Evolutionary conservation across 1,140 invertebrate genomes (phyloP), one percentile per base, ranked within the genome.

Genomic region (Coptotermes formosanus): DNA sequence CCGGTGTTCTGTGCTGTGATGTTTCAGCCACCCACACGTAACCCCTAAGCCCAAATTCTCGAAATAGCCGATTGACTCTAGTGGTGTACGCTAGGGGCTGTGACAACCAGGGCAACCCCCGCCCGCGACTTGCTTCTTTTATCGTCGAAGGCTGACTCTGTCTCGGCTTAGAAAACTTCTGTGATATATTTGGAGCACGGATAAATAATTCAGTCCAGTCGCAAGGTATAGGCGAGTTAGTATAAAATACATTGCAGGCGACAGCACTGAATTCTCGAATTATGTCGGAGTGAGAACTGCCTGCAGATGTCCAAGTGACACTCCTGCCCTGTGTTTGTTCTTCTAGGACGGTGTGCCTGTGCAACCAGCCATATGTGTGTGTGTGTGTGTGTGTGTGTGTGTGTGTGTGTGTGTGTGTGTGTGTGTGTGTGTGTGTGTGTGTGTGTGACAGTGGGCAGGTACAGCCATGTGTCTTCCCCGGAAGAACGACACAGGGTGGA

Each of bases 121-220:
- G 12, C 59, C 59, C 19, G 7, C 59, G 12, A 21, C 59, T 1
- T 21, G 19, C 59, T 64, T 8, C 59, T 64, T 64, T 12, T 16
- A 64, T n/a, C 59, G 19, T 64, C 19, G 59, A 64, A 64, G 21
- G 59, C 59, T 64, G 59, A 64, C 12, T 16, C 59, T 64, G 19
- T 64, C 25, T 64, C 59, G 59, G 16, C 59, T 64, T 64, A 19
- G 59, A 64, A 64, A 64, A 25, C 59, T 16, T 64, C 59, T 2
- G 21, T 25, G 82, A 44, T 83, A 14, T 83, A 16, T 32, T 43
- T 48, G 38, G 38, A 83, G 38, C n/a, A 44, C 23, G 45, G 25
- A 43, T 83, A 83, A 83, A 43, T 48, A 8, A 83, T 44, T 44
- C 21, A 44, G 14, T 83, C 82, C 82, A 83, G 82, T 83, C 38